Base-by-base conservation (phyloP, 2,113 vertebrate genomes). In the Scatophagus argus region DNA sequence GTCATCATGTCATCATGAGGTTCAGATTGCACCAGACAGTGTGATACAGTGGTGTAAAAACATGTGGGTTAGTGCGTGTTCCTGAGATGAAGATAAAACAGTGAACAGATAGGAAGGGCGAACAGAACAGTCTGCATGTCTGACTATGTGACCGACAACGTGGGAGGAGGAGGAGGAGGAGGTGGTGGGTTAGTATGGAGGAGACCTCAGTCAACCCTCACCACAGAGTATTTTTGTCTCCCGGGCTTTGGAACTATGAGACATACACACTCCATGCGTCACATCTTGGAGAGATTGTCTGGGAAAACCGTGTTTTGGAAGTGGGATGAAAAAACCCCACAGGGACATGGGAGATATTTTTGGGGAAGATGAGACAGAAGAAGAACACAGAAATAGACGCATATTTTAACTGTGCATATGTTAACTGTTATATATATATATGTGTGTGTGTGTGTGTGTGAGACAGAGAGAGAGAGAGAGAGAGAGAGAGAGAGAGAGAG, bases 231-330 rank as follows among this genome's bases (percentile, higher is more conserved):
- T 93, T 93, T 93, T 93, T 91, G 91, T 86, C 77, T 82, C 46
- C 63, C 70, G 19, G 25, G 44, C 74, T 76, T 77, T 0, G 21
- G 55, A 88, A 47, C 79, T 29, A 73, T 83, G 38, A 88, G 81
- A 85, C 80, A 61, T 66, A 64, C 82, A 75, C 62, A 58, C 70
- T 62, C 52, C 81, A 82, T 93, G 93, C 91, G 86, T 95, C 91
- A 93, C 77, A 52, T 84, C 75, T 78, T 8, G 88, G 84, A 92
- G 93, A 87, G 90, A 93, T 93, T 92, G 93, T 91, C 87, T 92
- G 93, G 88, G 93, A 92, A 91, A 89, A 88, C 67, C 74, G 46
- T 87, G 87, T 87, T 86, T 90, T 72, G 52, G 70, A 75, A 75
- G 62, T 19, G 52, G 67, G 69, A 74, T 25, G 3, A 16, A 3